Conservation (phyloP, 2,113 vertebrate genomes). For the Gallinago jamesoni region DNA sequence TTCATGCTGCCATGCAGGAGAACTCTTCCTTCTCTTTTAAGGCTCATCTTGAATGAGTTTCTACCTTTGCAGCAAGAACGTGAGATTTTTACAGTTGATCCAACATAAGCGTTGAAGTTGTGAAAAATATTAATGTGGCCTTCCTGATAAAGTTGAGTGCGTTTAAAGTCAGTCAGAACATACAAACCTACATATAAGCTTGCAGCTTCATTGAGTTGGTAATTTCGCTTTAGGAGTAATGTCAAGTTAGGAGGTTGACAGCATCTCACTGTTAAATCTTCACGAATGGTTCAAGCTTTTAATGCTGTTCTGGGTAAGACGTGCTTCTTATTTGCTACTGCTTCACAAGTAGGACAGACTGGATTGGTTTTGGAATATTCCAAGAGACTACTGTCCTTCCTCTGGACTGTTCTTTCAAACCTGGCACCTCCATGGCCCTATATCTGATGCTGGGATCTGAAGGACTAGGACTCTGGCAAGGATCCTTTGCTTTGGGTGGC, state of each 20-base stretch:
- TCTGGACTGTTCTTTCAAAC: background rate
- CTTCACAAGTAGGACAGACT: background rate
- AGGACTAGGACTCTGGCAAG: background rate
- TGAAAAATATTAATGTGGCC: background rate
- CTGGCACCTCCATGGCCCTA: fast-evolving
- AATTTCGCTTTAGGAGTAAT: background rate
- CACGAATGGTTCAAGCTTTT: background rate
- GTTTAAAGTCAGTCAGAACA: background rate
- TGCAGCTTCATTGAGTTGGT: background rate
- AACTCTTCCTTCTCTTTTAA: background rate
- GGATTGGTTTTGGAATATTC: background rate
- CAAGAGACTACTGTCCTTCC: background rate
- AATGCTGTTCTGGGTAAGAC: background rate
- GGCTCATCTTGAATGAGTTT: background rate
- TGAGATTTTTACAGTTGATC: background rate
- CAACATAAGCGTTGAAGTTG: background rate
- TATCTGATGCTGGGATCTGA: background rate
- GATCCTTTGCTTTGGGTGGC: background rate
- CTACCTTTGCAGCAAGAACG: background rate
- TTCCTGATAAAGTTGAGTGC: background rate
- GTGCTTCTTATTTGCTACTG: background rate
- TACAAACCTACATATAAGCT: background rate
- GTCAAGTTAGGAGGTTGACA: background rate
- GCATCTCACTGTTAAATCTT: background rate
- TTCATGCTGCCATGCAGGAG: background rate